Evolutionary conservation across 2,797 vertebrate genomes (phyloP).

Genomic region (Oreochromis grahami): DNA sequence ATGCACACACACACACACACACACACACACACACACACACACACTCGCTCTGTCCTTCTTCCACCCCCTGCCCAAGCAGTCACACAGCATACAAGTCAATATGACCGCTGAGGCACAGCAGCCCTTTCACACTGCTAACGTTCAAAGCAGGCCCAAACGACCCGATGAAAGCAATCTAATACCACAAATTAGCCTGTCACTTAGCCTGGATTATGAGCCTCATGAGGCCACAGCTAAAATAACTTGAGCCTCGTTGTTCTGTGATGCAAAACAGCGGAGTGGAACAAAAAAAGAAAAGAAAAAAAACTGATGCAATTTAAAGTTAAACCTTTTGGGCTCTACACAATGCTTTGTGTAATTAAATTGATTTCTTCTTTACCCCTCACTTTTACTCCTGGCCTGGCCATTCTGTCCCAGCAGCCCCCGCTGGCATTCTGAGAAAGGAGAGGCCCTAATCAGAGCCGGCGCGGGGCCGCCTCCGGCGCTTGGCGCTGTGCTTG

Average conservation of each 20-base stretch:
- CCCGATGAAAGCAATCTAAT: conserved; percentile 69
- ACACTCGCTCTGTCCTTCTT: neutral
- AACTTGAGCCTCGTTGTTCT: conserved; percentile 52
- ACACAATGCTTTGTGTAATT: conserved; percentile 42
- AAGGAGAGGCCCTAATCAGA: neutral
- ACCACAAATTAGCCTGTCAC: conserved; percentile 74
- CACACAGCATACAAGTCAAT: conserved; percentile 34
- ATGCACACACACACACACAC: neutral
- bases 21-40: neutral
- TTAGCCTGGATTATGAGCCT: conserved; percentile 68
- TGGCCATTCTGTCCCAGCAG: neutral
- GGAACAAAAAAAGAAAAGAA: neutral
- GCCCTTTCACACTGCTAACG: conserved; percentile 31
- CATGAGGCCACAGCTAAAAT: conserved; percentile 49
- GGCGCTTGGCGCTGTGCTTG: neutral
- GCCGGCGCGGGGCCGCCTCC: neutral
- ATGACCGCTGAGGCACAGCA: conserved; percentile 50
- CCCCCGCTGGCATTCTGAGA: neutral
- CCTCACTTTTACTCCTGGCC: neutral
- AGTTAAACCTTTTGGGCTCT: conserved; percentile 27
- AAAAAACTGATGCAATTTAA: conserved; percentile 28
- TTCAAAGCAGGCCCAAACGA: conserved; percentile 56
- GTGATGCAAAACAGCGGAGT: conserved; percentile 32
- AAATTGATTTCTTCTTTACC: conserved; percentile 14
- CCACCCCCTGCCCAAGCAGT: neutral